Base-by-base conservation (phyloP, 2,888 invertebrate genomes). In the Drepana falcataria region DNA sequence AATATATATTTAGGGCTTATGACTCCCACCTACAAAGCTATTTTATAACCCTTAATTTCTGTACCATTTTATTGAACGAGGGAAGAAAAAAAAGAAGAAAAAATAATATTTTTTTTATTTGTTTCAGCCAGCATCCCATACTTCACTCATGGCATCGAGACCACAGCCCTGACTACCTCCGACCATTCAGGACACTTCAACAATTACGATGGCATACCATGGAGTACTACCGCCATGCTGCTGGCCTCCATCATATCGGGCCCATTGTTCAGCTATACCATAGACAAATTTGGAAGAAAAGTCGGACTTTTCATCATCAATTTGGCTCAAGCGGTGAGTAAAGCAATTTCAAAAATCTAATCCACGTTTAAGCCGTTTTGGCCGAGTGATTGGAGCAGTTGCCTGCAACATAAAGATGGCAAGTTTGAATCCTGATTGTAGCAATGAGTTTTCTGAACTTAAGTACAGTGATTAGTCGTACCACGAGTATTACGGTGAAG, bases 141-240 rank as follows among this genome's bases (percentile, higher is more conserved):
- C 73, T 80, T 89, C 63, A 87, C 87, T 0, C 80, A 85, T 53
- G 87, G 88, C n/a, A 66, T 88, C 3, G 80, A 83, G 54, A 75
- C 81, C 0, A 80, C 77, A 0, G 71, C 71, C 1, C 68, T 88
- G 1, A 77, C 81, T 0, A 66, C 82, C 44, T 76, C 82, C 48
- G 66, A 73, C 0, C 85, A 83, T 54, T 65, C 81, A 0, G 85
- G 83, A 0, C 77, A 81, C 54, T 82, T 84, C 58, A 67, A 68
- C 4, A 56, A 49, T 2, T 57, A 68, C 2, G 75, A 77, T 7
- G 67, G 63, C 0, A 77, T 83, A 0, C 76, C 81, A 0, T 85
- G 85, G 85, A 81, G 77, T 3, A 77, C 80, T 40, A 83, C 83
- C 0, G 78, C 79, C 0, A 59, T 83, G 58, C 71, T 85, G 9